phyloP scores from a whole-genome alignment of 1,140 invertebrate species.

The Hyles vespertilio region DNA sequence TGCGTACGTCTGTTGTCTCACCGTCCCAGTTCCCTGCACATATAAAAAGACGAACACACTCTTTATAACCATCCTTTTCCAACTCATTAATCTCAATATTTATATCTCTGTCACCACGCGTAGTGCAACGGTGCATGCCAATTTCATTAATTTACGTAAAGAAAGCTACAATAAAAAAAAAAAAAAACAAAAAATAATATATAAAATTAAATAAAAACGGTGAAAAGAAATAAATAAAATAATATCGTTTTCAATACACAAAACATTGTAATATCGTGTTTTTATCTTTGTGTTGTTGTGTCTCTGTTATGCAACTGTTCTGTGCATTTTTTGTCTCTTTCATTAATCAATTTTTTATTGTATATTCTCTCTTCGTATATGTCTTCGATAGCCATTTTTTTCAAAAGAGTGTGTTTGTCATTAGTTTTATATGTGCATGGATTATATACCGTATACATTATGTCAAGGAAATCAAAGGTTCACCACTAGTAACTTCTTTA shows the following conservation, averaged over 20 bases:
- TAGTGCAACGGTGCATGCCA: conserved; percentile 66
- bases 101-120: conserved; percentile 51
- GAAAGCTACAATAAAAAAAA: conserved; percentile 62
- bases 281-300: conserved; percentile 8
- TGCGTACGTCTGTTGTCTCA: conserved; percentile 14
- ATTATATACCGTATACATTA: conserved; percentile 29
- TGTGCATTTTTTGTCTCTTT: conserved; percentile 12
- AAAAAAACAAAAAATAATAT: conserved; percentile 46
- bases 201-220: conserved; percentile 13
- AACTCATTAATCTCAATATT: conserved; percentile 27
- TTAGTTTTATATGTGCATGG: conserved; percentile 75
- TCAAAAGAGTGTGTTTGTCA: conserved; percentile 72
- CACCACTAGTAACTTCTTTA: neutral
- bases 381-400: conserved; percentile 15
- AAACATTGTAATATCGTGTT: neutral
- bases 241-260: conserved; percentile 1
- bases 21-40: conserved; percentile 61
- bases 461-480: conserved; percentile 6
- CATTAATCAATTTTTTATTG: neutral
- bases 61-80: conserved; percentile 51
- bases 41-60: conserved; percentile 70
- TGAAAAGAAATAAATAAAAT: conserved; percentile 1
- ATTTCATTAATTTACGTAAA: conserved; percentile 41
- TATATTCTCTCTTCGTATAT: conserved; percentile 3
- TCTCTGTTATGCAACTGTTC: conserved; percentile 16